Evolutionary conservation across 2,113 vertebrate species (phyloP).

Genomic region (Ceuthmochares aereus): DNA sequence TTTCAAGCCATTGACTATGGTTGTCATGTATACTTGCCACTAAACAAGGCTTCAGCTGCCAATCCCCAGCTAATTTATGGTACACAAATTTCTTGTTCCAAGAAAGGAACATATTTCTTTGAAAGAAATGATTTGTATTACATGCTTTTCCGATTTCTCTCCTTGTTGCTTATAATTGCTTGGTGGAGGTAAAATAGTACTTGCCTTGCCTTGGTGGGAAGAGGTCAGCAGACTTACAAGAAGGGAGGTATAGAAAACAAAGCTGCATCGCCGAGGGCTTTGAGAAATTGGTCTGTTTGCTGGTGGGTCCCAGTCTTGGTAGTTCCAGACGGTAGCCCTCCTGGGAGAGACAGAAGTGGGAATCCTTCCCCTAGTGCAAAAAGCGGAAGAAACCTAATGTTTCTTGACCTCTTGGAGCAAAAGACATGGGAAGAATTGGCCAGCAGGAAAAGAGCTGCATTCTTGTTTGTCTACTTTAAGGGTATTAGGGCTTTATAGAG

Average conservation of each 20-base stretch:
- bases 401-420: background rate
- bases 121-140: constrained; percentile 13
- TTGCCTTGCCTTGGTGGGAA: background rate
- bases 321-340: background rate
- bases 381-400: background rate
- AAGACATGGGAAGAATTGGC: background rate
- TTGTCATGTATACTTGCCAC: background rate
- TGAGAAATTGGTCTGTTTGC: background rate
- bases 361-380: background rate
- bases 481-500: background rate
- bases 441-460: rapidly evolving
- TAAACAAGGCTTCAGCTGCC: constrained; percentile 47
- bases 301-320: background rate
- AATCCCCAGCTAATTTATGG: constrained; percentile 43
- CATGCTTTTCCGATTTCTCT: background rate
- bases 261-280: background rate
- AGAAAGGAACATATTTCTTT: background rate
- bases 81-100: background rate
- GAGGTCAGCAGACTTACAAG: background rate
- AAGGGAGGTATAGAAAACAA: background rate
- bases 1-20: background rate
- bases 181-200: background rate
- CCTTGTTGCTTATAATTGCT: background rate
- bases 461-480: background rate
- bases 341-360: background rate